phyloP scores from a whole-genome alignment of 2,113 vertebrate species.

The Promerops cafer region DNA sequence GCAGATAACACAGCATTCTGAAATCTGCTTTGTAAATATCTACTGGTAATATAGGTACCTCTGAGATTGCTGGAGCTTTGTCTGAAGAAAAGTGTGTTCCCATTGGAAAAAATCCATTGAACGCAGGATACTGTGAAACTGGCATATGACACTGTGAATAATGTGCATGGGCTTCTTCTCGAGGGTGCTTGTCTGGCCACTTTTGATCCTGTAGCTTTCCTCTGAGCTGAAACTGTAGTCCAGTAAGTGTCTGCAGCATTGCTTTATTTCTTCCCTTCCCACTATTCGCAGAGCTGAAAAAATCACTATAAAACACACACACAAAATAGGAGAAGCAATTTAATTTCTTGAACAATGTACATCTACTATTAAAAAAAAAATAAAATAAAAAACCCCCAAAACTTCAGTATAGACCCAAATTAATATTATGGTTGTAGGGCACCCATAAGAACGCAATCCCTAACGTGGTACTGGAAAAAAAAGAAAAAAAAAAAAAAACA shows the following conservation, averaged over 20 bases:
- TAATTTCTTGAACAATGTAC: conserved; percentile 37
- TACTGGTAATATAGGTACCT: conserved; percentile 62
- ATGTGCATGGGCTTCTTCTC: conserved; percentile 14
- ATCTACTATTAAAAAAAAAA: background rate
- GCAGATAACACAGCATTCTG: background rate
- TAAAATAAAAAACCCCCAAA: background rate
- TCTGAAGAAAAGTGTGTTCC: conserved; percentile 42
- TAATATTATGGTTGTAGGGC: conserved; percentile 28
- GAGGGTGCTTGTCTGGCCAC: conserved; percentile 12
- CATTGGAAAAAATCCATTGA: conserved; percentile 51
- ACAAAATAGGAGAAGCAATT: conserved; percentile 54
- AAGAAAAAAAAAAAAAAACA: background rate
- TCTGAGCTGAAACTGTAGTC: conserved; percentile 60
- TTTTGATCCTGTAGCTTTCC: conserved; percentile 59
- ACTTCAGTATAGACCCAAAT: conserved; percentile 48
- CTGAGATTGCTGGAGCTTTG: conserved; percentile 43
- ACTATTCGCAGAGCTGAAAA: conserved; percentile 23
- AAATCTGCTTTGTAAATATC: conserved; percentile 22
- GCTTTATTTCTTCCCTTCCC: conserved; percentile 50
- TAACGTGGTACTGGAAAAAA: conserved; percentile 28
- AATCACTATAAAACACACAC: conserved; percentile 56
- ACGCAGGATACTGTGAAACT: conserved; percentile 33
- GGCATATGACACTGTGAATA: conserved; percentile 13
- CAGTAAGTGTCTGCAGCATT: conserved; percentile 69
- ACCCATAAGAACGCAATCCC: conserved; percentile 61